phyloP scores from a whole-genome alignment of 2,113 vertebrate species.

The Balaenoptera acutorostrata region DNA sequence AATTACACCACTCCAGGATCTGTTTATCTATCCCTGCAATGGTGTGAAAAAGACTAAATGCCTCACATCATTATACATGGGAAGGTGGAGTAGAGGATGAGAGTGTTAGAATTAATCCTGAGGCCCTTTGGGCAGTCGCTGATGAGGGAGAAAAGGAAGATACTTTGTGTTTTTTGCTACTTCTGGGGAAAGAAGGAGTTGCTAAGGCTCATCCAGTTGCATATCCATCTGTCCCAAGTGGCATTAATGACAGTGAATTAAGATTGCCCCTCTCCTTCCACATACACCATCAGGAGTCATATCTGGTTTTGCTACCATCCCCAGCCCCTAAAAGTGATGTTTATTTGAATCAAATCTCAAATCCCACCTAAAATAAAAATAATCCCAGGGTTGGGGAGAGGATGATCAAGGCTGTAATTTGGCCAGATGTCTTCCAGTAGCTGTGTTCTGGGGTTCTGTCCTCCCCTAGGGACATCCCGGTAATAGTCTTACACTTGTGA shows the following conservation, averaged over 20 bases:
- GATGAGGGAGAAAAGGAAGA: not conserved
- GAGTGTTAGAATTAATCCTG: not conserved
- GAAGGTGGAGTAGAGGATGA: not conserved
- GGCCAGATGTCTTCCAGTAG: not conserved
- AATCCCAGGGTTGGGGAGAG: fast-evolving
- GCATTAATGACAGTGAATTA: not conserved
- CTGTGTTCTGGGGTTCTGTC: not conserved
- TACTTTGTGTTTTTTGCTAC: no score
- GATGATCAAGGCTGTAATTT: not conserved
- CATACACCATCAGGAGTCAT: not conserved
- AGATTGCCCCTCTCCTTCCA: not conserved
- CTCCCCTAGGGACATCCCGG: not conserved
- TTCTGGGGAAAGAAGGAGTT: not conserved
- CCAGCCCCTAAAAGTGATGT: not conserved
- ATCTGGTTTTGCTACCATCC: not conserved
- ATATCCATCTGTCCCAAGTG: not conserved
- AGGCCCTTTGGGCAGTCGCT: fast-evolving
- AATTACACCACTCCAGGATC: not conserved
- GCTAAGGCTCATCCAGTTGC: not conserved
- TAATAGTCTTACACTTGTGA: not conserved
- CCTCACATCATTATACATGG: fast-evolving
- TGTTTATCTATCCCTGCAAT: not conserved
- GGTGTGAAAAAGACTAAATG: not conserved
- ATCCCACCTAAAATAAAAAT: not conserved
- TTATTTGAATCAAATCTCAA: not conserved